Percentiles rank a stretch among this genome's conserved stretches.
Conservation (phyloP, 2,888 invertebrate genomes). For the Heliconius aoede region DNA sequence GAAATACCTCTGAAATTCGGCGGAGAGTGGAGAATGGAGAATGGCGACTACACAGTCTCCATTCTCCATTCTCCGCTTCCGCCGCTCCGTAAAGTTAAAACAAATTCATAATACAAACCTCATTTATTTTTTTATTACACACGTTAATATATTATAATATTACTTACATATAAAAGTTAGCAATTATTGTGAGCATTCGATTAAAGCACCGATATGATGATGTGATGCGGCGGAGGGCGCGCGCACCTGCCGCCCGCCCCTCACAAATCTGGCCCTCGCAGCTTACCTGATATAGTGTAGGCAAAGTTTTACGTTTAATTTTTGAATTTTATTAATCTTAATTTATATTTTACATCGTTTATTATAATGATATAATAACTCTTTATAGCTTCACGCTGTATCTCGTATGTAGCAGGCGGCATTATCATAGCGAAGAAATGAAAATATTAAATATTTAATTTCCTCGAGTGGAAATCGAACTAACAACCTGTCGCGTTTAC, state of each 20-base stretch:
- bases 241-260: slow-evolving; percentile 76
- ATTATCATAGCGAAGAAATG: too few relatives aligned
- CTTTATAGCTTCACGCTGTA: not conserved
- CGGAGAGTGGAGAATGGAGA: too few relatives aligned
- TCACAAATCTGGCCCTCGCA: slow-evolving; percentile 78
- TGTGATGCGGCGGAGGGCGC: slow-evolving; percentile 63
- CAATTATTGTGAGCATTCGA: slow-evolving; percentile 11
- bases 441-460: too few relatives aligned
- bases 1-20: too few relatives aligned
- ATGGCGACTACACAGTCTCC: too few relatives aligned
- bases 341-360: too few relatives aligned
- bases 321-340: not conserved
- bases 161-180: not conserved
- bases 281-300: slow-evolving; percentile 65
- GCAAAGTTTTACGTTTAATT: slow-evolving; percentile 35
- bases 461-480: too few relatives aligned
- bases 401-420: not conserved
- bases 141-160: not conserved
- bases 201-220: slow-evolving; percentile 21
- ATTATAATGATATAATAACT: not conserved
- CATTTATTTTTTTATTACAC: not conserved
- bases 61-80: too few relatives aligned
- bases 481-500: too few relatives aligned
- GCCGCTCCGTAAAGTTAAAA: not conserved
- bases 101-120: not conserved